Percentiles rank a stretch among this genome's conserved stretches.
phyloP scores from a whole-genome alignment of 1,140 invertebrate genomes.

The Laodelphax striatellus region DNA sequence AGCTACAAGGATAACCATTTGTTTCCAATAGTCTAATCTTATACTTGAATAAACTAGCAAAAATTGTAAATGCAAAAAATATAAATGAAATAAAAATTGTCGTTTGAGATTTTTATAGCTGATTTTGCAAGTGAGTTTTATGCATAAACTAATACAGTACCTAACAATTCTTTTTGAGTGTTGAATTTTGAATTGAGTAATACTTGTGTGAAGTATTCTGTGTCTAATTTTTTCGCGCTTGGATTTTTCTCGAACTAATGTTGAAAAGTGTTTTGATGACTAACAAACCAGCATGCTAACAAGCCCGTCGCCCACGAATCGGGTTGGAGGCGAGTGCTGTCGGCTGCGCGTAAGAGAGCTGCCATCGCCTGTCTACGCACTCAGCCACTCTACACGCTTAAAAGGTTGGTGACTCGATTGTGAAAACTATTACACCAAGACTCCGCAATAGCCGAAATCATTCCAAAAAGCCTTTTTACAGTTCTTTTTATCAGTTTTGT shows the following conservation, averaged over 20 bases:
- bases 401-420: constrained; percentile 48
- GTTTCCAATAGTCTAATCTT: too few relatives aligned
- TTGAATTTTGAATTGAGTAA: constrained; percentile 15
- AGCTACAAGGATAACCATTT: too few relatives aligned
- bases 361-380: constrained; percentile 92
- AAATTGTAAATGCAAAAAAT: too few relatives aligned
- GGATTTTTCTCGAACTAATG: constrained; percentile 11
- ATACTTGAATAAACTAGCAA: too few relatives aligned
- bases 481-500: too few relatives aligned
- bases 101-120: too few relatives aligned
- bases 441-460: too few relatives aligned
- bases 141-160: too few relatives aligned
- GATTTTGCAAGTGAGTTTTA: too few relatives aligned
- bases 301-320: constrained; percentile 48
- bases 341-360: constrained; percentile 85
- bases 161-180: neutral
- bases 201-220: neutral
- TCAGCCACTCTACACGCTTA: constrained; percentile 80
- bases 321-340: constrained; percentile 83
- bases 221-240: neutral
- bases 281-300: constrained; percentile 53
- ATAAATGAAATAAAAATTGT: too few relatives aligned
- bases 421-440: too few relatives aligned
- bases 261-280: constrained; percentile 25
- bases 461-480: too few relatives aligned